Conservation (phyloP, 2,113 vertebrate genomes). For the Varanus komodoensis region DNA sequence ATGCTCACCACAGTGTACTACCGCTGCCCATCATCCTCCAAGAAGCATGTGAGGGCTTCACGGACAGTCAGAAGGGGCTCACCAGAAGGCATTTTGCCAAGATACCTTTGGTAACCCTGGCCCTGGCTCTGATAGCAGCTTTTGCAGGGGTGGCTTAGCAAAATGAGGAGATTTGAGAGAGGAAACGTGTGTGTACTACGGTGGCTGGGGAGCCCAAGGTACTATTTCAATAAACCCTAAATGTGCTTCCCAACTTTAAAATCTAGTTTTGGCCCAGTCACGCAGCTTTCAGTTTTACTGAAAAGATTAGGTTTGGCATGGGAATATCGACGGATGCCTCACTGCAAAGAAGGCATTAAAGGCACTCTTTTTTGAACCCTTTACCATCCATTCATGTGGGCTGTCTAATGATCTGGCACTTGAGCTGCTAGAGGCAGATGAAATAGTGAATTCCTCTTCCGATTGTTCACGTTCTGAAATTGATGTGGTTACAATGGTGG, state of each 20-base stretch:
- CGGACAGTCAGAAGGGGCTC: neutral
- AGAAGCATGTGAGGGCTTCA: neutral
- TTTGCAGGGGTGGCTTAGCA: neutral
- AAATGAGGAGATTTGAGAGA: neutral
- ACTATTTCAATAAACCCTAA: neutral
- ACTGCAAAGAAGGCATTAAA: neutral
- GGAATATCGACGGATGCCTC: neutral
- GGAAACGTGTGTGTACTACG: neutral
- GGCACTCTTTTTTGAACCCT: neutral
- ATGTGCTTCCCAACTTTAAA: neutral
- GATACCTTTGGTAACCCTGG: neutral
- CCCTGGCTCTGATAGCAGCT: neutral
- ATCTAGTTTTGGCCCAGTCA: too few species aligned
- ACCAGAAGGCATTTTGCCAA: neutral
- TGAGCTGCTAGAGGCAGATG: neutral
- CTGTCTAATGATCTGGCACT: neutral
- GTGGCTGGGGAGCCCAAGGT: neutral
- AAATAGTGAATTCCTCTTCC: neutral
- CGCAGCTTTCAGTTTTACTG: neutral
- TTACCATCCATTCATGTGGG: neutral
- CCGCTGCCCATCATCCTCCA: neutral
- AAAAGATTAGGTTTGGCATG: neutral
- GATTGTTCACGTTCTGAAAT: neutral
- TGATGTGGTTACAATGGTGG: neutral
- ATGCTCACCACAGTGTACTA: neutral